Percentiles rank a stretch among this genome's conserved stretches.
Evolutionary conservation across 2,113 vertebrate species (phyloP).

Genomic region (Orientallactaga bullata): DNA sequence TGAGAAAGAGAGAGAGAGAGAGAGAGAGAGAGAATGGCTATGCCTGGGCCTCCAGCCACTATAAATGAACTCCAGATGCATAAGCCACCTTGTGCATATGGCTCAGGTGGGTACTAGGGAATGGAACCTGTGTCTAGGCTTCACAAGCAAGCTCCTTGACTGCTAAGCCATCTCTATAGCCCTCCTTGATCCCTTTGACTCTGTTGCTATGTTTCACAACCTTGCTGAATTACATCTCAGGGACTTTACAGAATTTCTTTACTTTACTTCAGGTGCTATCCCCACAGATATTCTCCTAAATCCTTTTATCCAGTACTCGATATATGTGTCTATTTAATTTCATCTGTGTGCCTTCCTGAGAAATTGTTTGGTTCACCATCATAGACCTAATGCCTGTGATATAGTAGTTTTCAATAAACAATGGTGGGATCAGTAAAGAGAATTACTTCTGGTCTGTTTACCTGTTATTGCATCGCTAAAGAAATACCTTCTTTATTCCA

Average conservation of each 20-base stretch:
- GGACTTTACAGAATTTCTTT: background rate
- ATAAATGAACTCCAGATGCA: no score
- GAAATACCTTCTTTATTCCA: background rate
- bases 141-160: no score
- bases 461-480: background rate
- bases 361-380: background rate
- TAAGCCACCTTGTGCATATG: no score
- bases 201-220: background rate
- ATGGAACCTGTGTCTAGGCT: no score
- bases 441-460: slow-evolving; percentile 14
- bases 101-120: no score
- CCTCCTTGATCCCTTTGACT: background rate
- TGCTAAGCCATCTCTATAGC: no score
- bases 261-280: background rate
- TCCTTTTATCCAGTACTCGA: background rate
- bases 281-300: background rate
- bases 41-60: no score
- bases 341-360: background rate
- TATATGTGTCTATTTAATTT: background rate
- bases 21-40: no score
- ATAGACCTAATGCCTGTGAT: background rate
- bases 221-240: background rate
- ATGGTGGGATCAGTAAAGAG: background rate
- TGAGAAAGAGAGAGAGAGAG: no score
- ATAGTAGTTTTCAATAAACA: background rate